Evolutionary conservation across 2,797 vertebrate genomes (phyloP).

Genomic region (Anabacerthia variegaticeps): DNA sequence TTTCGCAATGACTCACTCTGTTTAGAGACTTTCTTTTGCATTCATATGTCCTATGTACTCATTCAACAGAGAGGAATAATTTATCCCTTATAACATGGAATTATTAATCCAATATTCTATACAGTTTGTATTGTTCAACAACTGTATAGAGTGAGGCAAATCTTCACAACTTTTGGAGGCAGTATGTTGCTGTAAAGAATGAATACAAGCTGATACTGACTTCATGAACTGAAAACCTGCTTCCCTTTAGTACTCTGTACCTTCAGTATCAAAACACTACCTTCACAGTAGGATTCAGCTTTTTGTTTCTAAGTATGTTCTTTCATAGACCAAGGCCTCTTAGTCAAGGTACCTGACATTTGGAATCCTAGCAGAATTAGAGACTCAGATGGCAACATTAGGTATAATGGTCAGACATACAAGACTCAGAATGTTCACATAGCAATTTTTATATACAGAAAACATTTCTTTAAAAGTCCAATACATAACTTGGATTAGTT

Average conservation of each 20-base stretch:
- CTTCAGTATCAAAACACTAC: not conserved
- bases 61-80: not conserved
- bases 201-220: not conserved
- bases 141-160: not conserved
- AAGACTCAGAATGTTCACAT: not conserved
- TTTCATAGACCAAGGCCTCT: not conserved
- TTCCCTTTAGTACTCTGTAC: not conserved
- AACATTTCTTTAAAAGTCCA: not conserved
- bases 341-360: not conserved
- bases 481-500: not conserved
- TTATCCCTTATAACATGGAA: not conserved
- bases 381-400: not conserved
- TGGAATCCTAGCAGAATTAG: not conserved
- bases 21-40: not conserved
- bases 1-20: not conserved
- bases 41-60: not conserved
- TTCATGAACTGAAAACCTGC: not conserved
- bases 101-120: not conserved
- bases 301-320: not conserved
- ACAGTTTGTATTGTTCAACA: not conserved
- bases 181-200: not conserved
- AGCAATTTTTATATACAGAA: not conserved
- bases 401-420: not conserved
- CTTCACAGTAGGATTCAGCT: not conserved
- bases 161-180: not conserved